These are phyloP conservation scores for Malurus cyaneus DNA, from an alignment of 2,113 vertebrate genomes.

Conservation along the genomic window DNA sequence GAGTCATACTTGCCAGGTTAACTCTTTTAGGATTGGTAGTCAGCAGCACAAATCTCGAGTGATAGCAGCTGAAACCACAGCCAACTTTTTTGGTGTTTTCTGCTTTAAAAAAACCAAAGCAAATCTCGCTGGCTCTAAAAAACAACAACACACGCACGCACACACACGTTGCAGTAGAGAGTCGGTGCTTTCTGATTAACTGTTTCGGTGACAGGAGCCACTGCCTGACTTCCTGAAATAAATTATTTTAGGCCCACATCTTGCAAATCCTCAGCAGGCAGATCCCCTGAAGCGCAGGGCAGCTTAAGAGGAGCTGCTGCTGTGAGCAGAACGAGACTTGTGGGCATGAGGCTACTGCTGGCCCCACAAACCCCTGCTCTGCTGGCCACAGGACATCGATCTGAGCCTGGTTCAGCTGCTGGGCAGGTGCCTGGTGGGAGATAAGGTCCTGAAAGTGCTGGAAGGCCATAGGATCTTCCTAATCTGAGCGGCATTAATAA, in stretches of 20 bases:
- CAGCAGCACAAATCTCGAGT: slow-evolving; percentile 24
- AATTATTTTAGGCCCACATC: neutral
- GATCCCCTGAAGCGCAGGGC: neutral
- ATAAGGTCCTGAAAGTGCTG: neutral
- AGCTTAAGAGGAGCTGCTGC: neutral
- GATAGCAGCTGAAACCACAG: slow-evolving; percentile 52
- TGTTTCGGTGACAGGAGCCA: slow-evolving; percentile 40
- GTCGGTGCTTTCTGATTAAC: slow-evolving; percentile 51
- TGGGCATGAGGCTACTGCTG: neutral
- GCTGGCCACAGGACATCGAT: neutral
- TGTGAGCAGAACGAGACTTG: neutral
- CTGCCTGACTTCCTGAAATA: neutral
- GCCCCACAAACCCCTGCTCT: neutral
- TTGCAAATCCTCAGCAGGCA: neutral
- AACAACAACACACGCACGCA: slow-evolving; percentile 7
- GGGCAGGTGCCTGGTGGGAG: neutral
- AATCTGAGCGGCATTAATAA: neutral
- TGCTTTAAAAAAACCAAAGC: slow-evolving; percentile 56
- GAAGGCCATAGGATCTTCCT: neutral
- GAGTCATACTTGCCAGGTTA: slow-evolving; percentile 57
- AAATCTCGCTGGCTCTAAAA: slow-evolving; percentile 51
- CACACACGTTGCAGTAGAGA: slow-evolving; percentile 25
- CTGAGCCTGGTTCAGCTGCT: neutral
- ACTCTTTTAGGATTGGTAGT: slow-evolving; percentile 72
- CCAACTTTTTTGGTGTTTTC: slow-evolving; percentile 63